Evolutionary conservation across 2,113 vertebrate genomes (phyloP).

Genomic region (Oreochromis aureus): DNA sequence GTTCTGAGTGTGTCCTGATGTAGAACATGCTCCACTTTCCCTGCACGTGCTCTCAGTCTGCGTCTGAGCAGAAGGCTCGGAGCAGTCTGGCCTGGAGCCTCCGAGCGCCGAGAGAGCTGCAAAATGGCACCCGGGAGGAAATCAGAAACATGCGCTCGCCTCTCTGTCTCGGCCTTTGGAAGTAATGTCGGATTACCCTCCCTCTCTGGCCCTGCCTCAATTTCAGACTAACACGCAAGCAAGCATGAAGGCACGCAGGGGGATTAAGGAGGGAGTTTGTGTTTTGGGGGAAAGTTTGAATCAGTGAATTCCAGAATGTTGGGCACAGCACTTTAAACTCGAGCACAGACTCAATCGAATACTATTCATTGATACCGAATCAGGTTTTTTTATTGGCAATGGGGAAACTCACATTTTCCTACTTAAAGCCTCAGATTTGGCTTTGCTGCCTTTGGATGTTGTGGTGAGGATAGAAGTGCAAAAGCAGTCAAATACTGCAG

Average conservation of each 20-base stretch:
- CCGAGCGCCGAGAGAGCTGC: not conserved
- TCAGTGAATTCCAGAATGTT: not conserved
- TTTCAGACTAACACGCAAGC: not conserved
- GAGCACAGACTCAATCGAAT: not conserved
- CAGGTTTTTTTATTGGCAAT: not conserved
- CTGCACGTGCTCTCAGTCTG: not conserved
- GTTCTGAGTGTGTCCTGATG: not conserved
- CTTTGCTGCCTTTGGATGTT: not conserved
- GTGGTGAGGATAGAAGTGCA: not conserved
- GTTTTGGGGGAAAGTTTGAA: not conserved
- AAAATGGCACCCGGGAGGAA: slow-evolving; percentile 35
- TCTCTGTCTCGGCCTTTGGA: slow-evolving; percentile 11
- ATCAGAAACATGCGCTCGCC: slow-evolving; percentile 30
- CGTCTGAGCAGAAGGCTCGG: not conserved
- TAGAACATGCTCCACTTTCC: not conserved
- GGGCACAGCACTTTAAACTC: not conserved
- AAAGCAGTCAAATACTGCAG: not conserved
- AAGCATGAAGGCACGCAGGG: not conserved
- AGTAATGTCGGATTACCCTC: slow-evolving; percentile 10
- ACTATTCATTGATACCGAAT: not conserved
- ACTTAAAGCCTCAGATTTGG: not conserved
- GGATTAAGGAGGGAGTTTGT: not conserved
- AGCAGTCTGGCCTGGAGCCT: not conserved
- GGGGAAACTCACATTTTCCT: not conserved
- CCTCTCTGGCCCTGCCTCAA: not conserved